Base-by-base conservation (phyloP, 2,113 vertebrate species). In the Psephotus haematonotus region DNA sequence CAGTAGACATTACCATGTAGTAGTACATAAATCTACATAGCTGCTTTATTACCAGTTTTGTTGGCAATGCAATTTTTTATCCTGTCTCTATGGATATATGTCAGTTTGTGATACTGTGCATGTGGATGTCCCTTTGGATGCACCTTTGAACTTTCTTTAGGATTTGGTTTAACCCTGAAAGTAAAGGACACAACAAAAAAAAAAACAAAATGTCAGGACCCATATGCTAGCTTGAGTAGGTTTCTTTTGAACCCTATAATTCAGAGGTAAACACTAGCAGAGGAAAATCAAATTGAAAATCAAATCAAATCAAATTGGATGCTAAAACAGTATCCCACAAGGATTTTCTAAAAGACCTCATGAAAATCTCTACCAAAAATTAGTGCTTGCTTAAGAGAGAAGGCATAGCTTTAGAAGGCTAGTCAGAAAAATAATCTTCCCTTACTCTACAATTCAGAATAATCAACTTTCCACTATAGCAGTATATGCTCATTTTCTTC, bases 281-380 rank as follows among this genome's bases (percentile, higher is more conserved):
- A 78, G 33, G 35, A 65, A 95, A 96, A 78, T 31, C 18, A 82
- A 94, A 92, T 29, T 37, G 46, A 88, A 86, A 89, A 85, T 53
- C 41, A 92, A 90, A 92, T 88, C 33, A 76, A 80, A 92, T 55
- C 14, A 76, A 91, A 86, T 8, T n/a, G 29, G 35, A 62, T 17
- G 25, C 8, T 41, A 57, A 92, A 92, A 75, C 13, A 57, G 5
- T 35, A 55, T 47, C n/a, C 35, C 57, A 69, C 39, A 68, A 75
- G n/a, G 80, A 89, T 92, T 86, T 94, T 67, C 82, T 84, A 52
- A 84, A 92, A 84, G 65, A 78, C 47, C 5, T 87, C 2, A 4
- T 65, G 44, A 84, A 95, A 83, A 83, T 87, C 52, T 85, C 55
- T 71, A 15, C 46, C 35, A 88, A 94, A 95, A 94, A 74, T 74